Evolutionary conservation across 2,113 vertebrate species (phyloP), one percentile per base, ranked within the genome.

Genomic region (Xenopus laevis): DNA sequence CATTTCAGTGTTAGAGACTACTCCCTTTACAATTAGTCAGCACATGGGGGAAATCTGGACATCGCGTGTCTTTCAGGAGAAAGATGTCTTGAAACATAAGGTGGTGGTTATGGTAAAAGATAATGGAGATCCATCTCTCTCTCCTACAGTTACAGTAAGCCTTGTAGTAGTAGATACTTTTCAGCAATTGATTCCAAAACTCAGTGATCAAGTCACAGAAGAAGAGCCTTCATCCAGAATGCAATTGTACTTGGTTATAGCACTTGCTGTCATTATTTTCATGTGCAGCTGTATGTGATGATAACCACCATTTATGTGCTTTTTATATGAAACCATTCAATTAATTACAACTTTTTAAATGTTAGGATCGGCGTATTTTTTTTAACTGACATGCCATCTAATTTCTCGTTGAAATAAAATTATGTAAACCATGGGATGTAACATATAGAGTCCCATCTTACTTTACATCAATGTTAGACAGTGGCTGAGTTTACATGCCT

Each of bases 101-200:
- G 45, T 79, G 10, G 30, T 73, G 18, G 77, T 86, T 65, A 23
- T 84, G 74, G 84, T 84, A 68, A 82, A 83, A 68, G 83, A 84
- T 40, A 79, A 72, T 23, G 78, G 78, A n/a, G 27, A 78, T 33
- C 79, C 80, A 1, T 18, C 67, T 27, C 68, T 79, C 4, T 81
- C 80, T 0, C 20, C 77, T 55, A 78, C 70, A 13, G 72, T 64
- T 21, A 78, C 72, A 4, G 60, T 79, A 50, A 78, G 66, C 71
- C 66, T 82, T 13, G 60, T 77, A 23, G 52, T 81, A 61, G 79
- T 79, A 1, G 75, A 81, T 13, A 61, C 77, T 50, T 65, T 71
- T 18, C 61, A 67, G 18, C 58, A 81, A 18, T 46, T 65, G 46
- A 57, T 64, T 46, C 60, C 71, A 15, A 58, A 79, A 40, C 45